Evolutionary conservation across 2,797 vertebrate species (phyloP), one percentile per base, ranked within the genome.

Genomic region (Cephalopachus bancanus): DNA sequence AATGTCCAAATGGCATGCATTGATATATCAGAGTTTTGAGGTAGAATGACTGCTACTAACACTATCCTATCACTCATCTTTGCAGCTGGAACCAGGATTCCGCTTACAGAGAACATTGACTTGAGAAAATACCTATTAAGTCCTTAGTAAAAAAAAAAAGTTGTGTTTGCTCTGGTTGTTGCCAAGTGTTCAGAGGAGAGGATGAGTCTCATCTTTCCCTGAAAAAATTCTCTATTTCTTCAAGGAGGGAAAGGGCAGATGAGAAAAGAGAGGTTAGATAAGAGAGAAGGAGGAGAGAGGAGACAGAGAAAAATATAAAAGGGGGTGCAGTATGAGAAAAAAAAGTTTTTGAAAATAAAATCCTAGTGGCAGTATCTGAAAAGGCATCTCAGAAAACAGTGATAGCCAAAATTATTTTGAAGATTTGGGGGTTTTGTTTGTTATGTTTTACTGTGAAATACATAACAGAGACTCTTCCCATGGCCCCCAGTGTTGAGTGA

Each of bases 341-440:
- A 26, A 19, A 5, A 26, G 44, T n/a, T 55, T 89, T 5, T 22
- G 8, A 87, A 83, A 78, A 74, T 55, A 69, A 91, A 92, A 93
- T 62, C 8, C 17, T 83, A 7, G 60, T 57, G 15, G 22, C 33
- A 79, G 22, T 83, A 6, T n/a, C 20, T 49, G 3, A 59, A 80
- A 62, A 72, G 5, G 17, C 28, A 74, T 15, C 26, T 69, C 14
- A 30, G 15, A 72, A 30, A 92, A 60, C 2, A 85, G 30, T 7
- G 20, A 37, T 26, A 11, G 26, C 8, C 11, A 33, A 44, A 3
- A 2, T 55, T 24, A 26, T 76, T n/a, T 89, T 69, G 57, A 59
- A 67, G 64, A 37, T 86, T 85, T 75, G 33, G 33, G 7, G 9
- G 10, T n/a, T 87, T 57, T 83, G 16, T 72, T 49, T 83, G 15